Evolutionary conservation across 1,140 invertebrate genomes (phyloP), one percentile per base, ranked within the genome.

Genomic region (Trachymyrmex cornetzi): DNA sequence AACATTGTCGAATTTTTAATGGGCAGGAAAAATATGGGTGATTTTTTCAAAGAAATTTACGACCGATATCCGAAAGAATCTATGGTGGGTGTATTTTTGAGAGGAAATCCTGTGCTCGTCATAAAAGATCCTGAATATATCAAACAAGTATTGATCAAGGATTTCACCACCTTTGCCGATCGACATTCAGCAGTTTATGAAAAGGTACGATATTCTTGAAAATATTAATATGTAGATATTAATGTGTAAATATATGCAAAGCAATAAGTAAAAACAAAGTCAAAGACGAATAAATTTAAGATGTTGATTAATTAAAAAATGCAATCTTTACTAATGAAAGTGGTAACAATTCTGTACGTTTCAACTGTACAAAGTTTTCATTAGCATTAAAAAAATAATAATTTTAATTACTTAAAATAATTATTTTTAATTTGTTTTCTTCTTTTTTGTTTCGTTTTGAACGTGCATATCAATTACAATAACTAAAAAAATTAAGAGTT

Each of bases 101-200:
- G 61, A 16, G 38, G 27, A 11, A 16, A 3, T 0, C 89, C 89
- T 3, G 3, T 24, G 3, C 44, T 89, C 0, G 0, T 90, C 7
- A 0, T 89, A 9, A 79, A 14, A 1, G 85, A 90, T 38, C 63
- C 80, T 2, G 57, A 87, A 0, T 34, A 87, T 1, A 85, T 90
- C 14, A 87, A 90, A 44, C 61, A 87, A 0, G 85, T 90, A 6
- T 30, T 90, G 5, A 90, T 90, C 9, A 90, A 85, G 30, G 88
- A 90, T 12, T 90, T 90, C 3, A 3, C 59, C 2, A n/a, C 1
- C 2, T 90, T 90, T 30, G 22, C 61, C 14, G 61, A 90, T 12
- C 34, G 69, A 53, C 9, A 53, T 4, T 0, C 0, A 12, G 0
- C 0, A 0, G 7, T 24, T 55, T 44, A 6, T 22, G 66, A 66